Conservation (phyloP, 2,797 vertebrate species). For the Caiman crocodilus region DNA sequence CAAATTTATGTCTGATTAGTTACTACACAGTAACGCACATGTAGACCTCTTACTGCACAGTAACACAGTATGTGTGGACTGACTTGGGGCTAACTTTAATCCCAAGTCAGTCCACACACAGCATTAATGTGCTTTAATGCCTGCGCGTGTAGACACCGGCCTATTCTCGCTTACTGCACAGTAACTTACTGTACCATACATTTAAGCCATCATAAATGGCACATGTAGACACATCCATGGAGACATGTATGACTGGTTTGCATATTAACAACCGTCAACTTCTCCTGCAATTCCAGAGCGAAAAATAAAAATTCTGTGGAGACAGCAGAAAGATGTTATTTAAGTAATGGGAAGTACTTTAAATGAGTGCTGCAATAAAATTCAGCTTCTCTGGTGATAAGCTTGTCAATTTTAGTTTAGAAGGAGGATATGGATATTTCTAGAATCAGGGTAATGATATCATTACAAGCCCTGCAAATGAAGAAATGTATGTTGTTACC, state of each 20-base stretch:
- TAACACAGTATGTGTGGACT: no score
- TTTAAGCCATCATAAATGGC: no score
- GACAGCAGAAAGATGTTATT: slow-evolving; percentile 52
- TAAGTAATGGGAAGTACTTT: slow-evolving; percentile 62
- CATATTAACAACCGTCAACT: not conserved
- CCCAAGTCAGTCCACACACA: no score
- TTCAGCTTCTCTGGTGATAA: not conserved
- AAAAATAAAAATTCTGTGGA: not conserved
- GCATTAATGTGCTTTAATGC: no score
- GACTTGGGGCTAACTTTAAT: no score
- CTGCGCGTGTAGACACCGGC: no score
- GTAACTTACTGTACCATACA: no score
- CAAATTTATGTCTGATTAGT: no score
- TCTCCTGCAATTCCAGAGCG: not conserved
- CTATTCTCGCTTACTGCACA: no score
- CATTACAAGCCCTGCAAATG: accelerated
- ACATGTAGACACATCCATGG: no score
- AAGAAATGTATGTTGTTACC: not conserved
- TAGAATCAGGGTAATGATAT: accelerated
- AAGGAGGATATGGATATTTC: not conserved
- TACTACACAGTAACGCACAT: no score
- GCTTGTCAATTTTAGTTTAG: accelerated
- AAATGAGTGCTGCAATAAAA: not conserved
- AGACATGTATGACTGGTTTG: not conserved
- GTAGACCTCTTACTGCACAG: no score